phyloP scores from a whole-genome alignment of 2,888 invertebrate species.

The Philereme vetulata region DNA sequence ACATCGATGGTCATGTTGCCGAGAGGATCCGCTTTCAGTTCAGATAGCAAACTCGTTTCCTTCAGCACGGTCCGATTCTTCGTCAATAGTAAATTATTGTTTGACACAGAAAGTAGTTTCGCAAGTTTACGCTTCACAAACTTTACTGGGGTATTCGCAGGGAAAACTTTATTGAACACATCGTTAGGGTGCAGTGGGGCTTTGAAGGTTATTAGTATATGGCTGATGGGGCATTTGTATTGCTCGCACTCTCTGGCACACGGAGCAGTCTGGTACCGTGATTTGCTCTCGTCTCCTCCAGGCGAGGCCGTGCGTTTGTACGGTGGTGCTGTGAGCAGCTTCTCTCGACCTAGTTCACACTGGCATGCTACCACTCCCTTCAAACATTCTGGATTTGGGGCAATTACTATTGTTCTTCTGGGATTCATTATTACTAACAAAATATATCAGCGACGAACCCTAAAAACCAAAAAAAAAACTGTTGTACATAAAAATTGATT shows the following conservation, averaged over 20 bases:
- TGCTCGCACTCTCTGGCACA: constrained; percentile 63
- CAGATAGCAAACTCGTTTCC: constrained; percentile 65
- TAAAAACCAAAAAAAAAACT: constrained; percentile 14
- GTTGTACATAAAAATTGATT: constrained; percentile 29
- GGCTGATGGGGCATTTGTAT: constrained; percentile 71
- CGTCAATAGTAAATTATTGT: constrained; percentile 67
- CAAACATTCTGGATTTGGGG: constrained; percentile 54
- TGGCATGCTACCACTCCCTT: constrained; percentile 65
- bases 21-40: constrained; percentile 66
- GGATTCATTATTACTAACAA: constrained; percentile 45
- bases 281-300: constrained; percentile 53
- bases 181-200: constrained; percentile 68
- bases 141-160: constrained; percentile 70
- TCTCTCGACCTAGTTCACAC: constrained; percentile 75
- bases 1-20: constrained; percentile 74
- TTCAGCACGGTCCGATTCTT: constrained; percentile 74
- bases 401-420: constrained; percentile 54
- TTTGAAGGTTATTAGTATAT: constrained; percentile 69
- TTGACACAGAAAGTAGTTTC: constrained; percentile 67
- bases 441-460: constrained; percentile 8
- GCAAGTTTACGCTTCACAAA: constrained; percentile 73
- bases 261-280: constrained; percentile 67
- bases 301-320: constrained; percentile 53
- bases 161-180: constrained; percentile 74
- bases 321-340: constrained; percentile 73